These are phyloP conservation scores for Chlorospingus flavigularis DNA, from an alignment of 2,797 vertebrate genomes.

Conservation along the genomic window DNA sequence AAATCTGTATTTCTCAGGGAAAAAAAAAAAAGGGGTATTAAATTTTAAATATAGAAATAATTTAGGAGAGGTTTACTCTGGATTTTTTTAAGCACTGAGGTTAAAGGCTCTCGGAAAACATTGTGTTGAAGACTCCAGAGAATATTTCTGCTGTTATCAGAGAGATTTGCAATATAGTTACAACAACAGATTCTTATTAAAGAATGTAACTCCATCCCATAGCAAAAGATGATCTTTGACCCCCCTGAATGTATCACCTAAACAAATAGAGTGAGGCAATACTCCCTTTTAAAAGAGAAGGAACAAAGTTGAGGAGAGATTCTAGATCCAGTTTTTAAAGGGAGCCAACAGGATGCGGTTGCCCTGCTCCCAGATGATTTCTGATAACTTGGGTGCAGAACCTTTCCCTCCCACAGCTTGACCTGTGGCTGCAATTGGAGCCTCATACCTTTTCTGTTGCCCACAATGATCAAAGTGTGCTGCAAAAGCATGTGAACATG, in stretches of 20 bases:
- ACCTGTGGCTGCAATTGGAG: neutral
- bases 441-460: neutral
- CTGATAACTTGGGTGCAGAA: neutral
- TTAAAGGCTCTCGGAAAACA: neutral
- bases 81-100: neutral
- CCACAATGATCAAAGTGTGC: neutral
- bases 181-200: neutral
- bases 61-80: fast-evolving
- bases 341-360: neutral
- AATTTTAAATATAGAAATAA: neutral
- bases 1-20: neutral
- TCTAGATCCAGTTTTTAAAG: neutral
- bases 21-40: neutral
- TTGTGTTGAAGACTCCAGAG: neutral
- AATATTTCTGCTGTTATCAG: neutral
- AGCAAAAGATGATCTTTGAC: neutral
- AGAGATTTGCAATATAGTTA: neutral
- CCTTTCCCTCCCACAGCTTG: neutral
- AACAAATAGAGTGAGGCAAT: neutral
- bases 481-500: neutral
- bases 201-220: neutral
- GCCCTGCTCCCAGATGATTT: neutral
- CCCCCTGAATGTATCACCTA: neutral
- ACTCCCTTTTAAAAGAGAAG: neutral
- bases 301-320: fast-evolving